These are phyloP conservation scores for Drosophila bunnanda DNA, from an alignment of 2,888 invertebrate species.

Conservation along the genomic window DNA sequence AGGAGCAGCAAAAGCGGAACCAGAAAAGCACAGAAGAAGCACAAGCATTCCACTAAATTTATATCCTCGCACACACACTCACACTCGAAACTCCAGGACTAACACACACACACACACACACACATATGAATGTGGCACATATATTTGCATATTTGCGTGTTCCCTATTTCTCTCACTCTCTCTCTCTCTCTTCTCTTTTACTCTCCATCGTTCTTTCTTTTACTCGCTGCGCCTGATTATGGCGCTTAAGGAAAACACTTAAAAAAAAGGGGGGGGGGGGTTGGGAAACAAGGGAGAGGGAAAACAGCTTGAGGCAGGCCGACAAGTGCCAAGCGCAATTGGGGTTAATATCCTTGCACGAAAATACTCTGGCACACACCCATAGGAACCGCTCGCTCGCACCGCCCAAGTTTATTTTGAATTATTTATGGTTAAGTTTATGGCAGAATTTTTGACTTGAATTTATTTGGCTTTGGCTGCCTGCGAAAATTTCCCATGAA, in stretches of 20 bases:
- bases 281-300: background rate
- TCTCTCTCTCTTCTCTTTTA: slow-evolving; percentile 62
- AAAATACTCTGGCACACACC: slow-evolving; percentile 57
- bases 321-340: slow-evolving; percentile 77
- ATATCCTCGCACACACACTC: slow-evolving; percentile 22
- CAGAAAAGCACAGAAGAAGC: slow-evolving; percentile 38
- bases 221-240: slow-evolving; percentile 77
- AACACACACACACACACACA: slow-evolving; percentile 13
- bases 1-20: slow-evolving; percentile 57
- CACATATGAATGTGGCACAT: slow-evolving; percentile 47
- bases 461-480: slow-evolving; percentile 61
- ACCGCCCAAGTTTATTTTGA: slow-evolving; percentile 63
- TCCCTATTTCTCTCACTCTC: slow-evolving; percentile 64
- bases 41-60: slow-evolving; percentile 35
- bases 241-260: slow-evolving; percentile 81
- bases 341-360: slow-evolving; percentile 79
- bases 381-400: slow-evolving; percentile 41
- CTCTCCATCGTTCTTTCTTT: background rate
- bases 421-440: slow-evolving; percentile 81
- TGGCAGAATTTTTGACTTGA: slow-evolving; percentile 77
- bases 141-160: slow-evolving; percentile 80
- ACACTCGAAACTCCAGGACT: slow-evolving; percentile 28
- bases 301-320: slow-evolving; percentile 39
- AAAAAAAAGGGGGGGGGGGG: slow-evolving; percentile 51
- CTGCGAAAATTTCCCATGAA: slow-evolving; percentile 57